Conservation (phyloP, 2,113 vertebrate species). For the Microcebus jonahi region DNA sequence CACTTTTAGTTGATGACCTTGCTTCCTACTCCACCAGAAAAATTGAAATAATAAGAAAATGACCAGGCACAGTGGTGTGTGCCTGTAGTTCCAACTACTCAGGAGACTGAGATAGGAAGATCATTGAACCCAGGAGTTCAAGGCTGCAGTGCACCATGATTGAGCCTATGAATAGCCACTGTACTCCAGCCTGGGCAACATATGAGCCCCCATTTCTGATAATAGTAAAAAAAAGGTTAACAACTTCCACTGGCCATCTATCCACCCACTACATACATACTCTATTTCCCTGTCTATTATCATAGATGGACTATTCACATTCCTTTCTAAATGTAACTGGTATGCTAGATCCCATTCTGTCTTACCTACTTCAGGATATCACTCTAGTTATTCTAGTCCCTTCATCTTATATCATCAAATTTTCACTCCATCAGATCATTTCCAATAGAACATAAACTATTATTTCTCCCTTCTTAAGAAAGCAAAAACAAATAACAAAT, state of each 20-base stretch:
- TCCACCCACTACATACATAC: neutral
- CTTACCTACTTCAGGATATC: neutral
- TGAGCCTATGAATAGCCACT: neutral
- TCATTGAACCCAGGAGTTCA: neutral
- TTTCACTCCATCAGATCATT: constrained; percentile 24
- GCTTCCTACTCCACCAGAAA: neutral
- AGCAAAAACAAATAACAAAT: neutral
- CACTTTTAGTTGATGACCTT: neutral
- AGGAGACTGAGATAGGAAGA: neutral
- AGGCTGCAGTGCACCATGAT: neutral
- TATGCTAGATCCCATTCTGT: neutral
- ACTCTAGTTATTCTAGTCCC: neutral
- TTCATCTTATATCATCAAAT: neutral
- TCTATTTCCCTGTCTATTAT: neutral
- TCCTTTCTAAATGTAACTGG: neutral
- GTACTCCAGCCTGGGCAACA: neutral
- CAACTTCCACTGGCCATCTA: neutral
- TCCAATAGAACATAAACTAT: neutral
- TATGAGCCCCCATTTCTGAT: neutral
- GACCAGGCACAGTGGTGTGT: neutral
- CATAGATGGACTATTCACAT: neutral
- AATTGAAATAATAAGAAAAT: constrained; percentile 1
- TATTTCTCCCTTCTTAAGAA: constrained; percentile 4
- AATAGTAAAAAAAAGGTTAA: neutral
- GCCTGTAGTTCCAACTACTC: neutral